phyloP scores from a whole-genome alignment of 2,797 vertebrate species.

The Poecilia wingei region DNA sequence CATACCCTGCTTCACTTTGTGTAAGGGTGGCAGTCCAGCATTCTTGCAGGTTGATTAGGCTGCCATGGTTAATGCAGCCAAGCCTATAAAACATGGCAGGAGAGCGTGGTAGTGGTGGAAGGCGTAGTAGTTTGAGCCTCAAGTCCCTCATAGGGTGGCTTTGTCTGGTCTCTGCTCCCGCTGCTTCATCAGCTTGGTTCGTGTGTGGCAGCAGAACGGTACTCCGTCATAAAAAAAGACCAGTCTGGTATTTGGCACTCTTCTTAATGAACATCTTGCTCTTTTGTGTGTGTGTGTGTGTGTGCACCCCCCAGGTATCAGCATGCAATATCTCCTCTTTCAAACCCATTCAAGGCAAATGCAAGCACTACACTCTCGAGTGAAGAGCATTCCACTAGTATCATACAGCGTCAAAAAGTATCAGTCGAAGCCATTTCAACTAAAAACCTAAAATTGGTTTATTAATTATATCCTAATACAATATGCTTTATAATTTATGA shows the following conservation, averaged over 20 bases:
- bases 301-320: conserved; percentile 71
- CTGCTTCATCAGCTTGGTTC: conserved; percentile 80
- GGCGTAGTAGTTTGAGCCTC: conserved; percentile 55
- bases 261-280: conserved; percentile 80
- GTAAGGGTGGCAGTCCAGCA: conserved; percentile 64
- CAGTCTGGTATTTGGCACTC: conserved; percentile 78
- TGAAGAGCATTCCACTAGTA: conserved; percentile 75
- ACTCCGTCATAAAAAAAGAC: conserved; percentile 69
- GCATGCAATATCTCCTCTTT: conserved; percentile 77
- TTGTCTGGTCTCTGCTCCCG: conserved; percentile 78
- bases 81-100: conserved; percentile 77
- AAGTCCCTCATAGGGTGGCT: conserved; percentile 74
- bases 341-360: conserved; percentile 75
- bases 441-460: not conserved
- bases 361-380: conserved; percentile 79
- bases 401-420: conserved; percentile 16
- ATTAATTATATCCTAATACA: not conserved
- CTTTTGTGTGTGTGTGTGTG: conserved; percentile 59
- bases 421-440: not conserved
- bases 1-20: conserved; percentile 58
- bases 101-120: conserved; percentile 60
- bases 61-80: conserved; percentile 82
- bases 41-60: conserved; percentile 82
- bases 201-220: conserved; percentile 76
- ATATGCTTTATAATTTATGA: not conserved